These are phyloP conservation scores for Sebastes fasciatus DNA, from an alignment of 2,113 vertebrate species.

Conservation along the genomic window DNA sequence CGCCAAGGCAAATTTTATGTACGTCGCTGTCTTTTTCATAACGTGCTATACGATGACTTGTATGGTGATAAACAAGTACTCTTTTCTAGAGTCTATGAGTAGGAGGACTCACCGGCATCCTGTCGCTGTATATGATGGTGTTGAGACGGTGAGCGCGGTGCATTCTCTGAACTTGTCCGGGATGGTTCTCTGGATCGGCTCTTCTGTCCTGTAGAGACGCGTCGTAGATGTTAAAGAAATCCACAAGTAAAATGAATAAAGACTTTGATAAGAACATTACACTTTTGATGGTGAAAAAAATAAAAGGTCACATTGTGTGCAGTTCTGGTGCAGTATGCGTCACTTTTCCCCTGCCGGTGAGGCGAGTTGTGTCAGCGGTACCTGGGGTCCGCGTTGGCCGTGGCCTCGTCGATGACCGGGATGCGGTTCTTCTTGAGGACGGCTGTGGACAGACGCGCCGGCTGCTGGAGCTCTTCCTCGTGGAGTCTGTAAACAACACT, in stretches of 20 bases:
- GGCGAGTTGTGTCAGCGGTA: conserved; percentile 32
- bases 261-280: no score
- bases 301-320: no score
- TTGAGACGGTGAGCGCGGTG: conserved; percentile 95
- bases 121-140: conserved; percentile 96
- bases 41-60: no score
- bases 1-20: no score
- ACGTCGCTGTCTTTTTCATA: no score
- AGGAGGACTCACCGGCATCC: conserved; percentile 89
- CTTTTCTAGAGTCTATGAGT: no score
- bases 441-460: conserved; percentile 95
- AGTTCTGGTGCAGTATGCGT: no score
- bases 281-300: no score
- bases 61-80: no score
- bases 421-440: conserved; percentile 95
- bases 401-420: conserved; percentile 96
- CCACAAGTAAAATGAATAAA: neutral
- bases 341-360: neutral
- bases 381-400: conserved; percentile 94
- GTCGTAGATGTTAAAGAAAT: no score
- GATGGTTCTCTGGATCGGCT: conserved; percentile 82
- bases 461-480: conserved; percentile 82
- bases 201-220: conserved; percentile 88
- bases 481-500: conserved; percentile 91
- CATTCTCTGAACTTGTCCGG: conserved; percentile 93